Base-by-base conservation (phyloP, 2,797 vertebrate species). In the Iguana delicatissima region DNA sequence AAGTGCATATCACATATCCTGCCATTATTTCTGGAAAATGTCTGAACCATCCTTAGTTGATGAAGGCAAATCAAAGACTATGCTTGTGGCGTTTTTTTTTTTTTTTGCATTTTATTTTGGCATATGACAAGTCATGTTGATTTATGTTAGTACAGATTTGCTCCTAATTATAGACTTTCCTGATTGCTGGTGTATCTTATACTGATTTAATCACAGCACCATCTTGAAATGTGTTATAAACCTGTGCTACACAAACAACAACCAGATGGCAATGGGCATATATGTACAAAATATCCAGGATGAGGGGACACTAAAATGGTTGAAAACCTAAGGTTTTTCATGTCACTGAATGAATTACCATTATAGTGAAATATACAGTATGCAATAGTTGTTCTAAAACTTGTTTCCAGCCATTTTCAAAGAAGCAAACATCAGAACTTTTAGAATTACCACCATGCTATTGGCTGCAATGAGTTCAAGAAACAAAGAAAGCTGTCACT, bases 131-230 rank as follows among this genome's bases (percentile, higher is more conserved):
- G 83, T 72, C 83, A 18, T 72, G 89, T 50, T 90, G 89, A 90
- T 90, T 89, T 90, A 80, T 73, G 62, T 38, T 80, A 57, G 50
- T 55, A 59, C 50, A 85, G 89, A 80, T 90, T 80, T 85, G 35
- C 10, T 90, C 89, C 89, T 90, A 86, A 90, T 86, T 85, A 90
- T 80, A 85, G 62, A 86, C 64, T 90, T 90, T 73, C 76, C 67
- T 90, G 89, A 90, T 90, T 90, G 72, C 89, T 79, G 29, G 76
- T 80, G 76, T 72, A 72, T 90, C 76, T 90, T 84, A 80, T 55
- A 85, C 42, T 26, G 42, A 59, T 80, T 90, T 85, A 90, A 86
- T 90, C 89, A 90, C 76, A 73, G 83, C 52, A 80, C 35, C 64
- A 50, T 80, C 84, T 80, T 86, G 84, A 80, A 80, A 85, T 72